phyloP scores from a whole-genome alignment of 1,140 invertebrate species.

The Hesperophylax magnus region DNA sequence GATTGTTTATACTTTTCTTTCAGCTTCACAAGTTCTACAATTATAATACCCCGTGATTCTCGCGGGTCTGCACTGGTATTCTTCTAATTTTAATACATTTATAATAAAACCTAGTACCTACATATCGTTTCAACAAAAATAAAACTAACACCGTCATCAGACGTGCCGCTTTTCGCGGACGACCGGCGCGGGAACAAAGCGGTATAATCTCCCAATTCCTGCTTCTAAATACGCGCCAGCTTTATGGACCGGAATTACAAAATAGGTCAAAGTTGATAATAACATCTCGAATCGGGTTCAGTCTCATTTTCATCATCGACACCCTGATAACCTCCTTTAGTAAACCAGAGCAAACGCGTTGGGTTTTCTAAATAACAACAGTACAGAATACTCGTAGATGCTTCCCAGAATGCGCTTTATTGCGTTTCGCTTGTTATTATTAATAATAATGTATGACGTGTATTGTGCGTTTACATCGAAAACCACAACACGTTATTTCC shows the following conservation, averaged over 20 bases:
- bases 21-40: too few relatives aligned
- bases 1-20: too few relatives aligned
- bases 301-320: not conserved
- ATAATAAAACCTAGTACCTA: too few relatives aligned
- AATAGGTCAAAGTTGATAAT: constrained; percentile 27
- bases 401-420: not conserved
- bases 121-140: too few relatives aligned
- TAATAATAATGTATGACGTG: not conserved
- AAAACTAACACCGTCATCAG: not conserved
- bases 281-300: constrained; percentile 24
- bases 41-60: too few relatives aligned
- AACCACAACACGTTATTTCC: not conserved
- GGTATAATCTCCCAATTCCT: not conserved
- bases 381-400: too few relatives aligned
- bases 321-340: constrained; percentile 16
- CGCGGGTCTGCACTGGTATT: too few relatives aligned
- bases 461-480: not conserved
- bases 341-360: constrained; percentile 18
- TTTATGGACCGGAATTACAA: constrained; percentile 12
- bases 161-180: not conserved
- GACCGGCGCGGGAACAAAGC: constrained; percentile 1
- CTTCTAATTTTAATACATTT: too few relatives aligned
- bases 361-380: constrained; percentile 12
- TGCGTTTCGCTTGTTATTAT: not conserved
- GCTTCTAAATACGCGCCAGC: not conserved